Base-by-base conservation (phyloP, 2,888 invertebrate species). In the Ommatoiulus sabulosus region DNA sequence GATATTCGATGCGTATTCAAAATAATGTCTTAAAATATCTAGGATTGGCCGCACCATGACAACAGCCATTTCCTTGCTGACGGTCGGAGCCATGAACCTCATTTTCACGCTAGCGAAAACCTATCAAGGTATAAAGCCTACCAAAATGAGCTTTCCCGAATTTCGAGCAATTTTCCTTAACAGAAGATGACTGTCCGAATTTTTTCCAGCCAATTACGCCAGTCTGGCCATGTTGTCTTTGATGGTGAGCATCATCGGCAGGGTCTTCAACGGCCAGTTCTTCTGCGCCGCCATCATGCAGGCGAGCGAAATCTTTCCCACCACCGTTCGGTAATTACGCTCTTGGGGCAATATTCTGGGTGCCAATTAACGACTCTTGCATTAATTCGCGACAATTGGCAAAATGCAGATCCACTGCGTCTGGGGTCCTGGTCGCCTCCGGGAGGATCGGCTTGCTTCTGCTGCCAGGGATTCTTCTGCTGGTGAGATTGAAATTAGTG, bases 271-370 rank as follows among this genome's bases (percentile, higher is more conserved):
- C 52, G 88, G 88, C 17, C 44, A 46, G 80, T 88, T 48, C 52
- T 88, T 88, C 20, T 44, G 44, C 15, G 24, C 85, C 20, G 84
- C 52, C 15, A 43, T 85, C 43, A 48, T 84, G 17, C 63, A 72
- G 52, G 20, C 46, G 0, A 85, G 46, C 52, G 88, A 88, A 48
- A 72, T 88, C 10, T 88, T 80, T 8, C 88, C 88, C 35, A 88
- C 88, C 24, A 88, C 88, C 8, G 88, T 88, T 35, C 63, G 88
- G 88, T 88, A 88, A 84, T 46, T 24, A 52, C 46, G 52, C 44
- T 80, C 72, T 24, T 35, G 35, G 35, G 35, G 35, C 35, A 35
- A 35, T 35, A 35, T 1, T 35, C 35, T 35, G 35, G 35, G 35
- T 35, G 35, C 35, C 35, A 35, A 12, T 80, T 80, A 80, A 80